Percentiles rank a stretch among this genome's conserved stretches.
Evolutionary conservation across 2,888 invertebrate species (phyloP).

Genomic region (Agrilus biguttatus): DNA sequence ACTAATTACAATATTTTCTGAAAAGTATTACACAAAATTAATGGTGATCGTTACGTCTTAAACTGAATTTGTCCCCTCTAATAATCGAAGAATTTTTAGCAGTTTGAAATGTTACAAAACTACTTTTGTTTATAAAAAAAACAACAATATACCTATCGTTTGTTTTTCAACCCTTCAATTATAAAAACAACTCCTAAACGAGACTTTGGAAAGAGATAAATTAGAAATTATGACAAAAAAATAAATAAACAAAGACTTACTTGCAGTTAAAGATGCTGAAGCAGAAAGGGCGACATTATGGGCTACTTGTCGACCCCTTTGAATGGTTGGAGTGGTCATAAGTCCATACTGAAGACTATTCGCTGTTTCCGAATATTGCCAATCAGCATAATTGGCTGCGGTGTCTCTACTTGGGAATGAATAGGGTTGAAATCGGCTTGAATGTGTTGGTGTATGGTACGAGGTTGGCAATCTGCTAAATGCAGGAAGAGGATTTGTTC

Average conservation of each 20-base stretch:
- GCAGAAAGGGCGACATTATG: conserved; percentile 39
- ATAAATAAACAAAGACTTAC: conserved; percentile 37
- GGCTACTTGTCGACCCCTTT: conserved; percentile 26
- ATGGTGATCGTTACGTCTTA: too few relatives aligned
- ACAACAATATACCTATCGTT: too few relatives aligned
- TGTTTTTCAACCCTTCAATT: too few relatives aligned
- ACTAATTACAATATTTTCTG: too few relatives aligned
- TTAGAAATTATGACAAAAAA: background rate
- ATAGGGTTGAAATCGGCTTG: conserved; percentile 14
- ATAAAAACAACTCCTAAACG: background rate
- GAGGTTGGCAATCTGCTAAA: conserved; percentile 21
- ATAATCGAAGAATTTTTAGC: too few relatives aligned
- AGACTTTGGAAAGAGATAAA: background rate
- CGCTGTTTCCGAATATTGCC: conserved; percentile 14
- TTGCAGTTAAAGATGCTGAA: conserved; percentile 54
- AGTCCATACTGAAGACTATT: conserved; percentile 11
- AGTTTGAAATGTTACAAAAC: background rate
- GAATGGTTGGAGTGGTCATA: conserved; percentile 12
- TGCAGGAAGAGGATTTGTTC: conserved; percentile 19
- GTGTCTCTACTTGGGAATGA: conserved; percentile 12
- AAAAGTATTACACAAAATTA: too few relatives aligned
- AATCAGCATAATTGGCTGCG: conserved; percentile 15
- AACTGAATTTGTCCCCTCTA: too few relatives aligned
- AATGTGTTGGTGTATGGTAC: conserved; percentile 17
- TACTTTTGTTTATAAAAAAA: too few relatives aligned